Base-by-base conservation (phyloP, 2,888 invertebrate genomes). In the Eupithecia exiguata region DNA sequence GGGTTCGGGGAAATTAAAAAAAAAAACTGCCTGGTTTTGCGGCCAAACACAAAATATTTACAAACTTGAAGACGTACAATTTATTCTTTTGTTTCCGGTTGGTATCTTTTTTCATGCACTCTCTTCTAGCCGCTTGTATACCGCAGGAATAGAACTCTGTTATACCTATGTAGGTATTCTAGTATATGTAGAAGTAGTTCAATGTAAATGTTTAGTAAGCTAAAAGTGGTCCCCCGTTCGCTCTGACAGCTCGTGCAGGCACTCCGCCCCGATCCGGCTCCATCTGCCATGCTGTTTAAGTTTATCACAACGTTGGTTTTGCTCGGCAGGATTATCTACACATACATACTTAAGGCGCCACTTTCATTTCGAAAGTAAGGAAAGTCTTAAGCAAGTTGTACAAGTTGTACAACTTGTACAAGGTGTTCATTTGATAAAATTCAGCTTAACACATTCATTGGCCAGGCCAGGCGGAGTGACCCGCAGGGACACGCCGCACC, bases 221-320 rank as follows among this genome's bases (percentile, higher is more conserved):
- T 53, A 21, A 12, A 21, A 0, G 21, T 21, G 49, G 21, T 53
- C 53, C 53, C n/a, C n/a, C 0, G 53, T 21, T 12, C 21, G 12
- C 4, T 53, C 21, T 21, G 53, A 53, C 53, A 21, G 53, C 12
- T 10, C 53, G 53, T 53, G 53, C 10, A 21, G 21, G 21, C 16
- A 43, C 18, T 53, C 25, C 25, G 58, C 14, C 12, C n/a, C 49
- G 49, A 68, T 68, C 68, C 68, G 10, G 18, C n/a, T 30, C 68
- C 68, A 30, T 35, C 38, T 68, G 46, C 10, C 18, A n/a, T n/a
- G 49, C 49, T 68, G 35, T 68, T 30, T 30, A 30, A 30, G 30
- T 30, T 68, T 68, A 46, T 30, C 68, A 30, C 46, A n/a, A 40
- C 43, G 16, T 40, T 43, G 66, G 66, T 66, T 43, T 38, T 14